Conservation (phyloP, 2,888 invertebrate genomes). For the Cryptophagus acutangulus region DNA sequence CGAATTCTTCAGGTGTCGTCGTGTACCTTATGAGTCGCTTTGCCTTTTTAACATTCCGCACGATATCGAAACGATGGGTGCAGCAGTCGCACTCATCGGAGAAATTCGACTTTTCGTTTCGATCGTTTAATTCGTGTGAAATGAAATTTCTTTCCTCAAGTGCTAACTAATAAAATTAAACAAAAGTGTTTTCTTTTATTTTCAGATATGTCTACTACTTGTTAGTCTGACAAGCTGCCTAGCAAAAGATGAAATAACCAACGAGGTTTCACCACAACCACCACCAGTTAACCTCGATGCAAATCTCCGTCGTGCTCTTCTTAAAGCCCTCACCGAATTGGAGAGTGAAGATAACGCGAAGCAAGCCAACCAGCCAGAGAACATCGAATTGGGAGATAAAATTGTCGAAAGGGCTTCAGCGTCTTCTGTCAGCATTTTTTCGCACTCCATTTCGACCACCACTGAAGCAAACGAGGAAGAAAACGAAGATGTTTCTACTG, state of each 20-base stretch:
- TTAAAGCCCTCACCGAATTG: conserved; percentile 71
- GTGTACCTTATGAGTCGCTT: too few relatives aligned
- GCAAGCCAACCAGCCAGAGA: conserved; percentile 45
- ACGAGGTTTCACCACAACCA: conserved; percentile 12
- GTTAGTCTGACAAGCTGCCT: background rate
- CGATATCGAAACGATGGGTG: too few relatives aligned
- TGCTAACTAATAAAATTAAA: too few relatives aligned
- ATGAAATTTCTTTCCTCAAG: too few relatives aligned
- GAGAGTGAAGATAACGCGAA: conserved; percentile 57
- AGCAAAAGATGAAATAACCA: conserved; percentile 8
- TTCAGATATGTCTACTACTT: background rate
- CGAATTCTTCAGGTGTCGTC: too few relatives aligned
- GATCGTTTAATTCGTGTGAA: too few relatives aligned
- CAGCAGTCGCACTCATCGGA: too few relatives aligned
- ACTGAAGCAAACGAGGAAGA: conserved; percentile 9
- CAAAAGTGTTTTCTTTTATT: background rate
- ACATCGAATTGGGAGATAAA: conserved; percentile 35
- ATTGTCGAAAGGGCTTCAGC: conserved; percentile 48
- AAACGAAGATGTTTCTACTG: conserved; percentile 9
- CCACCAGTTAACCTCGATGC: conserved; percentile 65
- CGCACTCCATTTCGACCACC: conserved; percentile 11
- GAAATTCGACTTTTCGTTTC: too few relatives aligned
- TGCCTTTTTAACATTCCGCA: too few relatives aligned
- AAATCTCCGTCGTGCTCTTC: conserved; percentile 67
- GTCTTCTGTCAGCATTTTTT: conserved; percentile 56